Conservation (phyloP, 2,888 invertebrate species). For the Unio delphinus region DNA sequence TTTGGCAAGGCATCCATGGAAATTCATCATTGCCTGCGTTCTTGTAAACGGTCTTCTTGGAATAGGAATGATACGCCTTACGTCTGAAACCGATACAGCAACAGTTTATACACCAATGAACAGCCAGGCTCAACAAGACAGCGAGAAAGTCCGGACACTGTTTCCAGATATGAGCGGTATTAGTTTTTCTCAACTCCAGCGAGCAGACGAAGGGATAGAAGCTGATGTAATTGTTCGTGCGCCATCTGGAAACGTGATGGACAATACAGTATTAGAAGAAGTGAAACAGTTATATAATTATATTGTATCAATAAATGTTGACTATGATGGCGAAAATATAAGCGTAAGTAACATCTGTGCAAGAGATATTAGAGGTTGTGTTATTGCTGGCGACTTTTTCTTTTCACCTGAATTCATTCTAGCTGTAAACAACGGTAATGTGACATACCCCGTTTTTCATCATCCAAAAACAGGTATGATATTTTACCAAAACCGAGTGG, state of each 20-base stretch:
- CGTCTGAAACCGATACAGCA: slow-evolving; percentile 13
- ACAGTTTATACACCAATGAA: slow-evolving; percentile 19
- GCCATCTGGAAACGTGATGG: slow-evolving; percentile 15
- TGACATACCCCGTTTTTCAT: slow-evolving; percentile 7
- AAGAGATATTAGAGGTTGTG: slow-evolving; percentile 12
- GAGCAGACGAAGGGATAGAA: slow-evolving; percentile 13
- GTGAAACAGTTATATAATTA: slow-evolving; percentile 9
- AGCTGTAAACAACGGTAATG: slow-evolving; percentile 1
- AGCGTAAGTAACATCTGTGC: slow-evolving; percentile 20
- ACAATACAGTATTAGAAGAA: slow-evolving; percentile 14
- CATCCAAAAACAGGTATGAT: slow-evolving; percentile 1
- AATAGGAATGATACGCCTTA: slow-evolving; percentile 10
- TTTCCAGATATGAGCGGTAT: slow-evolving; percentile 37
- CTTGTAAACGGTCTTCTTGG: slow-evolving; percentile 10
- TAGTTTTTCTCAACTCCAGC: slow-evolving; percentile 25
- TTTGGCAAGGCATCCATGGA: slow-evolving; percentile 17
- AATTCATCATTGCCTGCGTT: slow-evolving; percentile 1
- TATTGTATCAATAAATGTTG: slow-evolving; percentile 2
- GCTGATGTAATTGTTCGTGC: slow-evolving; percentile 29
- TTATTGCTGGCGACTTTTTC: slow-evolving; percentile 16
- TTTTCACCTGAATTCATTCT: neutral
- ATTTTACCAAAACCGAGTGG: slow-evolving; percentile 9
- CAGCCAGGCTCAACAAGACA: slow-evolving; percentile 42
- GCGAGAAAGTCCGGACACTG: slow-evolving; percentile 16
- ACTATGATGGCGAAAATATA: slow-evolving; percentile 5